phyloP scores from a whole-genome alignment of 2,797 vertebrate species.

The Chaetodon trifasciatus region DNA sequence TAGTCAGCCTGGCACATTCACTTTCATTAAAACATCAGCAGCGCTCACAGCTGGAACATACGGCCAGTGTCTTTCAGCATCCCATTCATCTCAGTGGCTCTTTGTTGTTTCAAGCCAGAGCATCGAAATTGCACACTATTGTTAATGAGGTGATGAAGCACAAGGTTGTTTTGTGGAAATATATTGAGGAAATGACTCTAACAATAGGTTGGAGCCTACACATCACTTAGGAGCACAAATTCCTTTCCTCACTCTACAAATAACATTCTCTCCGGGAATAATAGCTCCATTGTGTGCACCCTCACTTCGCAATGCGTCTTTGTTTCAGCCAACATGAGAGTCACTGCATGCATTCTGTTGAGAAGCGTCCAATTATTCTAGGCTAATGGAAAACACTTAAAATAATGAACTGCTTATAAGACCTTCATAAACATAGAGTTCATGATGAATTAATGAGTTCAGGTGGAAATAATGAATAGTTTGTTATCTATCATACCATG shows the following conservation, averaged over 20 bases:
- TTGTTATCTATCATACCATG: constrained; percentile 56
- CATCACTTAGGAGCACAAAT: constrained; percentile 64
- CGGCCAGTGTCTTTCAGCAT: constrained; percentile 35
- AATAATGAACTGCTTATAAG: constrained; percentile 73
- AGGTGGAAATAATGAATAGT: constrained; percentile 68
- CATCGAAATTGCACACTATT: constrained; percentile 43
- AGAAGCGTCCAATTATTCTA: constrained; percentile 76
- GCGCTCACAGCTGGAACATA: constrained; percentile 61
- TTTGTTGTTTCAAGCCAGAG: constrained; percentile 59
- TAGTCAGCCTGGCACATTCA: constrained; percentile 34
- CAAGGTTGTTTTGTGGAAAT: constrained; percentile 59
- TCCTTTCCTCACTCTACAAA: constrained; percentile 62
- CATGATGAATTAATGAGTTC: constrained; percentile 71
- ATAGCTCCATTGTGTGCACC: constrained; percentile 67
- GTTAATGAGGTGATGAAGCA: constrained; percentile 68
- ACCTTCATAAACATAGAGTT: constrained; percentile 69
- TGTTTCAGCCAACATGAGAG: constrained; percentile 71
- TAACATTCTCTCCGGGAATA: constrained; percentile 71
- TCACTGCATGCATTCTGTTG: constrained; percentile 59
- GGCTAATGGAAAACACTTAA: constrained; percentile 76
- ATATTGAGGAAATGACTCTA: constrained; percentile 74
- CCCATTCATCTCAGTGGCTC: constrained; percentile 48
- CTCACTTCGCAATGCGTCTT: constrained; percentile 63
- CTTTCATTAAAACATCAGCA: constrained; percentile 75
- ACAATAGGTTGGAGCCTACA: constrained; percentile 69